phyloP scores from a whole-genome alignment of 2,797 vertebrate genomes.

The Helostoma temminkii region DNA sequence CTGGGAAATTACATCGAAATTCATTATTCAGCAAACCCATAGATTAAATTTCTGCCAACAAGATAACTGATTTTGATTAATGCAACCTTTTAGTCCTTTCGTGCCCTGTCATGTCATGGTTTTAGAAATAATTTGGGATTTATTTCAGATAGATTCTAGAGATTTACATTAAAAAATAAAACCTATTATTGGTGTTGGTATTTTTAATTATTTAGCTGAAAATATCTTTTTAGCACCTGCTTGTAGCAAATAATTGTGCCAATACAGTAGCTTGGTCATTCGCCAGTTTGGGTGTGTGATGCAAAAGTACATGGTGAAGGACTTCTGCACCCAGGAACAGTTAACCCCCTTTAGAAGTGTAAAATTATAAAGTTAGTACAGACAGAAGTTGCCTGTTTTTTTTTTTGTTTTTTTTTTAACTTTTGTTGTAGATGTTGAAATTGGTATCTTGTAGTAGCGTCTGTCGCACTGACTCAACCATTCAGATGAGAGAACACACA shows the following conservation, averaged over 20 bases:
- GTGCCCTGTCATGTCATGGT: too few species aligned
- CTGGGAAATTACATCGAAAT: too few species aligned
- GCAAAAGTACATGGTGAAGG: background rate
- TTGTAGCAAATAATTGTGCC: too few species aligned
- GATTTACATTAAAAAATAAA: background rate
- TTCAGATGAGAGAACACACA: slow-evolving; percentile 63
- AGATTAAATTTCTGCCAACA: too few species aligned
- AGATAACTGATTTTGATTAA: too few species aligned
- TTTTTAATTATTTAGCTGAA: background rate
- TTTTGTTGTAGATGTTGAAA: slow-evolving; percentile 45
- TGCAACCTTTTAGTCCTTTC: too few species aligned
- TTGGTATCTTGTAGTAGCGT: slow-evolving; percentile 47
- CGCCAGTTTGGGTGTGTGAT: background rate
- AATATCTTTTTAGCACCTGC: background rate
- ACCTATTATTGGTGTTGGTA: background rate
- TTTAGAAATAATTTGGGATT: too few species aligned
- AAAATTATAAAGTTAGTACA: slow-evolving; percentile 38
- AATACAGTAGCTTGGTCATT: too few species aligned
- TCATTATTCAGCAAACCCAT: too few species aligned
- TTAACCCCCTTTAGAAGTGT: background rate
- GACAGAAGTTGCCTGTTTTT: slow-evolving; percentile 48
- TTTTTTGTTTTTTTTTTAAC: slow-evolving; percentile 42
- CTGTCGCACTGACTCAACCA: slow-evolving; percentile 62
- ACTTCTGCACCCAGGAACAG: slow-evolving; percentile 4
- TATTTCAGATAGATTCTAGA: too few species aligned